Evolutionary conservation across 2,888 invertebrate genomes (phyloP), one percentile per base, ranked within the genome.

Genomic region (Drosophila borborema): DNA sequence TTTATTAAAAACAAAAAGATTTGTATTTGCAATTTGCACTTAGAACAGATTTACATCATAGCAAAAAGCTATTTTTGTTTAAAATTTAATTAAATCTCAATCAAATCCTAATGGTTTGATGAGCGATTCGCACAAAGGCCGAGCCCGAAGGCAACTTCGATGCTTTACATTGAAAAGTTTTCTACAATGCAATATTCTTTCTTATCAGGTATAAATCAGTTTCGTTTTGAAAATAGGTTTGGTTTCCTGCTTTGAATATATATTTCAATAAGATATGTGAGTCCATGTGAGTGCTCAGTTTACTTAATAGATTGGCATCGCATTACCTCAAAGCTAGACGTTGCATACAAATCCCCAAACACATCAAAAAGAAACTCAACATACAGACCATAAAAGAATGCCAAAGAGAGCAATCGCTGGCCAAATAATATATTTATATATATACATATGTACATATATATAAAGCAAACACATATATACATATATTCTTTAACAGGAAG

Each of bases 271-370:
- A 20, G 20, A 23, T 41, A 67, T 20, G 18, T 67, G 55, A 55
- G 55, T 41, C 41, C 41, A 55, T 31, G 40, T 23, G 60, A 46
- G 38, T 18, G 41, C 49, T 60, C 64, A 45, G 71, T 64, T 80
- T 64, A 75, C 64, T 43, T 63, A 65, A 64, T 71, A 80, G 71
- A 75, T 71, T 77, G 66, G 58, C 64, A 67, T 56, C 69, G 43
- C 55, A 55, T 58, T 74, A 48, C 43, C 58, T 59, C 38, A 45
- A 58, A 36, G 56, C 40, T 76, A 56, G 64, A 48, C 64, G 51
- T 34, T 48, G 54, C 56, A 41, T 40, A 56, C 64, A 78, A 86
- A 86, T 86, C 84, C 78, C 76, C 76, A 74, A 89, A 59, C 72
- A 78, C 67, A 80, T 70, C 62, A 64, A 54, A 68, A 36, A 31